Base-by-base conservation (phyloP, 2,888 invertebrate genomes). In the Augochlorella aurata region DNA sequence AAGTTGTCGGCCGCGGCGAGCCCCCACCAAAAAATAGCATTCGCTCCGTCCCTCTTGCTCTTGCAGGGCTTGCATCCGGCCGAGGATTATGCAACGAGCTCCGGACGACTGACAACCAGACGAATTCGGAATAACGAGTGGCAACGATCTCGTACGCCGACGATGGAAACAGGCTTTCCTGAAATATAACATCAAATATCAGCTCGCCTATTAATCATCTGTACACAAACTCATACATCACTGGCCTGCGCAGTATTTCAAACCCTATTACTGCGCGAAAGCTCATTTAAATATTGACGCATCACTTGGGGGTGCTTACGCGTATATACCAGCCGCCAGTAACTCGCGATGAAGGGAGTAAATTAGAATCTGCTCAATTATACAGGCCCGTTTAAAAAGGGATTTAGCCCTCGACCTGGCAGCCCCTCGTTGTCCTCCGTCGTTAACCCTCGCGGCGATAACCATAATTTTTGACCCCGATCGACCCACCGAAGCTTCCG, bases 1-100 rank as follows among this genome's bases (percentile, higher is more conserved):
- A 82, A 86, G 66, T 81, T 81, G 66, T 38, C 18, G 52, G 24
- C 44, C 77, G 29, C 47, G 54, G 16, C 38, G 49, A 67, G 70
- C 58, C 21, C 14, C n/a, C 10, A 24, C 38, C n/a, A 50, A 72
- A 79, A 72, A 79, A 78, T 72, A 65, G 38, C 24, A 38, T 38
- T 38, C 38, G 29, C 29, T 3, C 29, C 29, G 38, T 7, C 38
- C 38, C 38, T 4, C 5, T 54, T 18, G 47, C 4, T 18, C 24
- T 24, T 29, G 18, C 61, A 58, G 63, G 18, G 71, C 47, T 52
- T 61, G 72, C 54, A 45, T 45, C 44, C 44, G 52, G 10, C 18
- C 8, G 38, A 29, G 44, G 47, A 24, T 69, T 52, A 54, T 65
- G 24, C 16, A 21, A 63, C 63, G 29, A 63, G 63, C 16, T 8